These are phyloP conservation scores for Anolis carolinensis DNA, from an alignment of 2,113 vertebrate species.

Conservation along the genomic window DNA sequence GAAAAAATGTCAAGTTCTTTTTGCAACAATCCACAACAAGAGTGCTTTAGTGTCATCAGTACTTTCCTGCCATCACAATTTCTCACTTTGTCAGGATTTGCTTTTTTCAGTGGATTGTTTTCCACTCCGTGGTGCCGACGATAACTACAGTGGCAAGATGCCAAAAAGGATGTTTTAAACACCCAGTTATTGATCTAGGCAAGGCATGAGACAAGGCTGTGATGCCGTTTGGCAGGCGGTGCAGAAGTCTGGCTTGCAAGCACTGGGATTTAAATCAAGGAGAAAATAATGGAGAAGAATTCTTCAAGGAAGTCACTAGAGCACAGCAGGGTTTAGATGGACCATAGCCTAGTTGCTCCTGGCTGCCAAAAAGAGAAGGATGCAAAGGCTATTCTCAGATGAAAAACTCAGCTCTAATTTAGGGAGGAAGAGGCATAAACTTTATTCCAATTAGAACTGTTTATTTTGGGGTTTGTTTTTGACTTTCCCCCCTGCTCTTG, in stretches of 20 bases:
- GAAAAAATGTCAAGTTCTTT: not conserved
- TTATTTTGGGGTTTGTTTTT: not conserved
- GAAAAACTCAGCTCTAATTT: not conserved
- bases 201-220: not conserved
- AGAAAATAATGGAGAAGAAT: not conserved
- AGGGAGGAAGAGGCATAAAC: not conserved
- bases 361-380: slow-evolving; percentile 11
- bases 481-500: not conserved
- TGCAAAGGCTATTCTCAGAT: not conserved
- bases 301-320: not conserved
- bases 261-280: not conserved
- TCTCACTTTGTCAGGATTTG: not conserved
- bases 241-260: not conserved
- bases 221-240: not conserved
- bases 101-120: not conserved
- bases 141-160: not conserved
- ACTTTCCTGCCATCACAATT: not conserved
- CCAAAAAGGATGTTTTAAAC: not conserved
- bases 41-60: not conserved
- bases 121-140: not conserved
- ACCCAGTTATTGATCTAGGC: not conserved
- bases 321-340: not conserved
- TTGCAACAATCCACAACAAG: not conserved
- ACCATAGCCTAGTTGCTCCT: not conserved
- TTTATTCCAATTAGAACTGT: not conserved